Conservation (phyloP, 2,888 invertebrate genomes). For the Megalurothrips usitatus region DNA sequence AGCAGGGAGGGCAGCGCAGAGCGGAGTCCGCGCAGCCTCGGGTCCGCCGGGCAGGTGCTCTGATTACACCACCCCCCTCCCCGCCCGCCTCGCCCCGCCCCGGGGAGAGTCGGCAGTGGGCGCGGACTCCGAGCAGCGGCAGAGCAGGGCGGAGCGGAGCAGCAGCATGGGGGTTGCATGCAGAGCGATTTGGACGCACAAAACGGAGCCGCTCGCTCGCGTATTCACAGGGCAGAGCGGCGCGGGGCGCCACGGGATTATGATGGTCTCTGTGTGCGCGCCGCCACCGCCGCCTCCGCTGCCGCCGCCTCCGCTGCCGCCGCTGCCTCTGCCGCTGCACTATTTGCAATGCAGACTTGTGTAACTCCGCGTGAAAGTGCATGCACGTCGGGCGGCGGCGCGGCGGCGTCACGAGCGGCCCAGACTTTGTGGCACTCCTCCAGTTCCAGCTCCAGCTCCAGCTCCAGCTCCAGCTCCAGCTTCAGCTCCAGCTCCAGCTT, state of each 20-base stretch:
- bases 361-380: not conserved
- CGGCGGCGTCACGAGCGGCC: not conserved
- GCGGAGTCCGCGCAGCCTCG: no score
- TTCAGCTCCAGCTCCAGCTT: no score
- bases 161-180: not conserved
- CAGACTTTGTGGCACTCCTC: no score
- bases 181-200: not conserved
- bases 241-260: not conserved
- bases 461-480: no score
- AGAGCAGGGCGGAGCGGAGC: not conserved
- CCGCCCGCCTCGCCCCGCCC: not conserved
- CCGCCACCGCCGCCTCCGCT: no score
- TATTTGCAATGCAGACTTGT: constrained; percentile 2
- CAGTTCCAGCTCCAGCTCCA: no score
- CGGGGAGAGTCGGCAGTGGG: not conserved
- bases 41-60: not conserved
- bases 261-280: not conserved
- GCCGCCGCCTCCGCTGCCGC: no score
- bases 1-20: not conserved
- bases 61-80: not conserved
- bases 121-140: not conserved
- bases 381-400: not conserved
- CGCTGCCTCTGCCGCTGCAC: not conserved
- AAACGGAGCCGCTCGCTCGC: not conserved
- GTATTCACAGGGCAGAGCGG: not conserved